These are phyloP conservation scores for Nycticebus coucang DNA, from an alignment of 2,113 vertebrate genomes.

Conservation along the genomic window DNA sequence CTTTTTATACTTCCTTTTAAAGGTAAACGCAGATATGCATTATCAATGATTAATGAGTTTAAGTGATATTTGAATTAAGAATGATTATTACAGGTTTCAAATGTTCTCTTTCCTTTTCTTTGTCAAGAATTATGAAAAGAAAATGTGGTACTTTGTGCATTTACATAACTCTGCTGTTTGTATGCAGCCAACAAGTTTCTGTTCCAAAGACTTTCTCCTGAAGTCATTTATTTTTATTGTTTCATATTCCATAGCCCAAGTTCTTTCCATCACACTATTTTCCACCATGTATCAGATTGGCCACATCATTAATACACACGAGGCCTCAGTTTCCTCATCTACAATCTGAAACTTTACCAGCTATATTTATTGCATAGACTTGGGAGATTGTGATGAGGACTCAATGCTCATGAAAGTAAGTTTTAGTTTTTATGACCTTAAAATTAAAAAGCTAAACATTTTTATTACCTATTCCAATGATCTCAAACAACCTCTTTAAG, in stretches of 20 bases:
- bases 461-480: not conserved
- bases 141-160: not conserved
- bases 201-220: not conserved
- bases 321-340: not conserved
- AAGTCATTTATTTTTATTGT: not conserved
- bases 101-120: conserved; percentile 55
- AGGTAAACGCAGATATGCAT: conserved; percentile 68
- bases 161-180: conserved; percentile 2
- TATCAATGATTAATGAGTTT: conserved; percentile 61
- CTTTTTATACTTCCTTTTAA: conserved; percentile 65
- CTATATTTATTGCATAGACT: not conserved
- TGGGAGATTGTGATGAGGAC: not conserved
- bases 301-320: not conserved
- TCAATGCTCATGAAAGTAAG: not conserved
- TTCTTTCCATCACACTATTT: not conserved
- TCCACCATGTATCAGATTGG: not conserved
- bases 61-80: conserved; percentile 75
- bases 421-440: conserved; percentile 30
- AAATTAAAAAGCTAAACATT: not conserved
- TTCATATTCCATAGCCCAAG: not conserved
- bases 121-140: conserved; percentile 66
- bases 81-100: conserved; percentile 71
- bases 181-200: conserved; percentile 21
- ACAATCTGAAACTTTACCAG: not conserved
- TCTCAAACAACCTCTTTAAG: not conserved